Evolutionary conservation across 2,797 vertebrate genomes (phyloP).

Genomic region (Gallirallus australis): DNA sequence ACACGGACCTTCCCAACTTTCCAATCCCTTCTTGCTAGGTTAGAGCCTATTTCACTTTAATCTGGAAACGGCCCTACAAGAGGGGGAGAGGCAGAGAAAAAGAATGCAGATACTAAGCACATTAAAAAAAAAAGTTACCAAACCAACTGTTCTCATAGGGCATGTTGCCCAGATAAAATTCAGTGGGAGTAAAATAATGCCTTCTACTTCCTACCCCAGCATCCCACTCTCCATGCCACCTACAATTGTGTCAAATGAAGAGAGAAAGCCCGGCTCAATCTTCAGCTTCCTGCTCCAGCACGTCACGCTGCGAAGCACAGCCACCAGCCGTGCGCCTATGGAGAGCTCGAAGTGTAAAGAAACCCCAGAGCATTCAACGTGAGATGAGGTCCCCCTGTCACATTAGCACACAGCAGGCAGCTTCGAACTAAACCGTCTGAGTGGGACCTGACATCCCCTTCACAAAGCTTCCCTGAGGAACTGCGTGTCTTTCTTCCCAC

Average conservation of each 20-base stretch:
- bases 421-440: neutral
- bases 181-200: constrained; percentile 46
- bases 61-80: neutral
- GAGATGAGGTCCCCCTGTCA: neutral
- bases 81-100: neutral
- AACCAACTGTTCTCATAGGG: constrained; percentile 55
- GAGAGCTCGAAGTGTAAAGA: neutral
- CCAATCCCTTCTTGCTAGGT: neutral
- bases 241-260: constrained; percentile 11
- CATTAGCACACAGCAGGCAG: constrained; percentile 23
- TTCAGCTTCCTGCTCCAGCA: neutral
- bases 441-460: neutral
- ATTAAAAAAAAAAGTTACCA: neutral
- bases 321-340: neutral
- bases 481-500: neutral
- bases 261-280: constrained; percentile 12
- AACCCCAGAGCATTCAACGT: neutral
- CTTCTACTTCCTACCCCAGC: constrained; percentile 30
- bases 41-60: constrained; percentile 8
- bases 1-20: neutral
- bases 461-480: neutral
- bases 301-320: neutral
- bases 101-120: neutral
- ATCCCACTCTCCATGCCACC: constrained; percentile 7
- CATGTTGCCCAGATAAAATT: constrained; percentile 37